Conservation (phyloP, 2,888 invertebrate genomes). For the Lasioglossum zephyrum region DNA sequence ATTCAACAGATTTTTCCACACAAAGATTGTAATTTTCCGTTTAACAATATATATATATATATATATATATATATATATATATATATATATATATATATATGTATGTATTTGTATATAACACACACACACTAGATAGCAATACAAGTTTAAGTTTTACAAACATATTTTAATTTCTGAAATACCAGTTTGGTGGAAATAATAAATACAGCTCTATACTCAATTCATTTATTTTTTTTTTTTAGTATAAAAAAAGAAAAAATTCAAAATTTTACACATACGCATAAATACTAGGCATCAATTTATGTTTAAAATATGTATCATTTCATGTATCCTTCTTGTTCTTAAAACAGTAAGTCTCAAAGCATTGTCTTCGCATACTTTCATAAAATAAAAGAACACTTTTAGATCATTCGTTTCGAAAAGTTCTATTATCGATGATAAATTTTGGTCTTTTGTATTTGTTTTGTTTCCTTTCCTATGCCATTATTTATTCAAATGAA, state of each 20-base stretch:
- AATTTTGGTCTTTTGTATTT: conserved; percentile 9
- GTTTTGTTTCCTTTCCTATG: not conserved
- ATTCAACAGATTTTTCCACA: not conserved
- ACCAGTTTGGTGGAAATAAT: conserved; percentile 5
- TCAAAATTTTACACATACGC: not conserved
- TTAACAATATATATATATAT: conserved; percentile 3
- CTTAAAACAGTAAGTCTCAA: conserved; percentile 8
- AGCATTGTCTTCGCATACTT: conserved; percentile 15
- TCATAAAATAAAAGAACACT: not conserved
- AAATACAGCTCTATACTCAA: conserved; percentile 15
- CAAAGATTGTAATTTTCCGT: conserved; percentile 5
- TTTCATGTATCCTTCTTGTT: conserved; percentile 2
- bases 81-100: too few species aligned
- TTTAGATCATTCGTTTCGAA: not conserved
- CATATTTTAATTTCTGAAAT: conserved; percentile 1
- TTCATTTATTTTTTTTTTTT: conserved; percentile 24
- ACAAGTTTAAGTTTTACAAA: not conserved
- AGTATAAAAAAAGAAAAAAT: conserved; percentile 10
- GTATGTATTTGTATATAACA: too few species aligned
- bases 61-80: too few species aligned
- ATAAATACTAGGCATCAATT: conserved; percentile 20
- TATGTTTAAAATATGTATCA: conserved; percentile 5
- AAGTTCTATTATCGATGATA: not conserved
- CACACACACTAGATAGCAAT: not conserved
- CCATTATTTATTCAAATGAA: not conserved